phyloP scores from a whole-genome alignment of 2,797 vertebrate species.

The Lophura swinhoii region DNA sequence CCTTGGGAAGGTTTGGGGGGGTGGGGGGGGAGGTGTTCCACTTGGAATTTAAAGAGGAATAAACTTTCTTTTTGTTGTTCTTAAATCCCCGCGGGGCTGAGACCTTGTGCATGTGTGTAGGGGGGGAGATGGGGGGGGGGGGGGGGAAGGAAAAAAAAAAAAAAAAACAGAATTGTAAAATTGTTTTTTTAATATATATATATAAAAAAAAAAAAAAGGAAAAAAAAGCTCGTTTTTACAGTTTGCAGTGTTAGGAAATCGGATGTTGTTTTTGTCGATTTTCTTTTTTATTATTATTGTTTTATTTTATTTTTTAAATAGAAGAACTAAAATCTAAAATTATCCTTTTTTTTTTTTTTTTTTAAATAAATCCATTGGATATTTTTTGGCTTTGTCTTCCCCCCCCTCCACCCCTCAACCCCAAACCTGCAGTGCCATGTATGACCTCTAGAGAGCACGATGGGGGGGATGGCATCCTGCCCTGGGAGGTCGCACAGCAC shows the following conservation, averaged over 20 bases:
- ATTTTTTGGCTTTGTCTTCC: constrained; percentile 57
- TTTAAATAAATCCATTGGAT: constrained; percentile 73
- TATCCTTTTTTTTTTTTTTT: constrained; percentile 75
- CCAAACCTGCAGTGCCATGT: neutral
- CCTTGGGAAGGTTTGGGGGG: neutral
- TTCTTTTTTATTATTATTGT: no score
- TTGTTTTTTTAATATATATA: constrained; percentile 80
- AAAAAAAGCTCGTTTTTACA: constrained; percentile 70
- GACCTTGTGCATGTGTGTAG: constrained; percentile 80
- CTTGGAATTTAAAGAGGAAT: constrained; percentile 10
- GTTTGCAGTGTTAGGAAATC: constrained; percentile 73
- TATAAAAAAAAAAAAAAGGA: no score
- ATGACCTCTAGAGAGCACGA: neutral
- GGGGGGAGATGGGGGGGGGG: neutral
- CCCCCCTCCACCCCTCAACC: neutral
- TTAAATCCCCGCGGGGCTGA: constrained; percentile 40
- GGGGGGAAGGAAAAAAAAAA: no score
- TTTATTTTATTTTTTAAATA: constrained; percentile 55
- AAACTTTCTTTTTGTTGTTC: neutral
- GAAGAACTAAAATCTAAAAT: constrained; percentile 79
- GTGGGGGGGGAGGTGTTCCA: neutral
- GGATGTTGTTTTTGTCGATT: no score
- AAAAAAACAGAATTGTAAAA: constrained; percentile 56
- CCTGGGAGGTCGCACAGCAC: no score
- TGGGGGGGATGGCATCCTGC: neutral